These are phyloP conservation scores for Agriotes lineatus DNA, from an alignment of 2,888 invertebrate genomes.

Conservation along the genomic window DNA sequence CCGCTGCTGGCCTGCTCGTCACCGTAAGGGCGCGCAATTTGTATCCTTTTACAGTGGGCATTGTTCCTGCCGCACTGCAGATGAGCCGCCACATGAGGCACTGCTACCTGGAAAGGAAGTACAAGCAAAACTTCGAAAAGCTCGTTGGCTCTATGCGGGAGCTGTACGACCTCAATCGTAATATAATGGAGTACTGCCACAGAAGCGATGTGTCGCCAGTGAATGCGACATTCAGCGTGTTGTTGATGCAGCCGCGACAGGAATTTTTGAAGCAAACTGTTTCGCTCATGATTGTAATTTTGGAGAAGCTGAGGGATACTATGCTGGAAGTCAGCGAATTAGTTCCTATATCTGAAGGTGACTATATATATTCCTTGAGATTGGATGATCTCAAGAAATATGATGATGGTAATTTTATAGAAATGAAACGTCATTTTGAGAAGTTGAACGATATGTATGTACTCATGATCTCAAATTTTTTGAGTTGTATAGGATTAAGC, in stretches of 20 bases:
- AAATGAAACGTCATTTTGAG: conserved; percentile 8
- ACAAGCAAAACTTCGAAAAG: conserved; percentile 27
- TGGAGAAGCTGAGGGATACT: conserved; percentile 2
- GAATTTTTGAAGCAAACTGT: conserved; percentile 8
- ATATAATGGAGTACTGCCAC: conserved; percentile 12
- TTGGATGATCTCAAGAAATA: not conserved
- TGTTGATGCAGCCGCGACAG: conserved; percentile 13
- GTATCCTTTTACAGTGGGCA: conserved; percentile 14
- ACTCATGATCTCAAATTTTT: conserved; percentile 36
- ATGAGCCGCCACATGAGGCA: not conserved
- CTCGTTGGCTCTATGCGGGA: not conserved
- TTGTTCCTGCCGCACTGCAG: conserved; percentile 7
- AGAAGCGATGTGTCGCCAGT: not conserved
- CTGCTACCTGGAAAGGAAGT: not conserved
- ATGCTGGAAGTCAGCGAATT: conserved; percentile 12
- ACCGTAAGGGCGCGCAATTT: conserved; percentile 13
- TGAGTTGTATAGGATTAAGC: conserved; percentile 31
- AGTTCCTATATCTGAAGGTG: conserved; percentile 24
- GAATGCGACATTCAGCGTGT: not conserved
- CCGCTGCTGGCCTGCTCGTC: not conserved
- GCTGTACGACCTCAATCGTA: conserved; percentile 13
- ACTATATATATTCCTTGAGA: conserved; percentile 11
- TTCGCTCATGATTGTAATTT: not conserved
- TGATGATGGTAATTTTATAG: not conserved
- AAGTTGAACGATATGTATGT: conserved; percentile 27